Evolutionary conservation across 2,113 vertebrate species (phyloP).

Genomic region (Tenrec ecaudatus): DNA sequence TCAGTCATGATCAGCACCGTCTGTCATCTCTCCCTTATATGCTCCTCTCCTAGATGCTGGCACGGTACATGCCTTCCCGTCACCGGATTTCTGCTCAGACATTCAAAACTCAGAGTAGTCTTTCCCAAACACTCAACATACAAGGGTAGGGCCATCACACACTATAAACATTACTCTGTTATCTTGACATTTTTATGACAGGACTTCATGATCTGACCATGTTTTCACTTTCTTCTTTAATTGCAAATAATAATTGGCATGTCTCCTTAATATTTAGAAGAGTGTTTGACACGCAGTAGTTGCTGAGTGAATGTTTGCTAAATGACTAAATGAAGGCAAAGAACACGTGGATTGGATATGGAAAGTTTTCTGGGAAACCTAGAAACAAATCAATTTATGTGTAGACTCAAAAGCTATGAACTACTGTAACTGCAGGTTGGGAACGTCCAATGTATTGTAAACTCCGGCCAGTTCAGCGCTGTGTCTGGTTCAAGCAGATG

Average conservation of each 20-base stretch:
- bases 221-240: background rate
- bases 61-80: background rate
- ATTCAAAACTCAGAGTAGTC: background rate
- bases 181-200: no score
- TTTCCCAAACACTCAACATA: background rate
- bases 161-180: background rate
- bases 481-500: constrained; percentile 20
- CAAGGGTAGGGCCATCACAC: background rate
- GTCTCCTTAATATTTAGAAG: background rate
- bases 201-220: background rate
- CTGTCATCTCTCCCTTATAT: background rate
- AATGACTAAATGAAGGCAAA: background rate
- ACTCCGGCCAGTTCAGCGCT: background rate
- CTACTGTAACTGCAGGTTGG: background rate
- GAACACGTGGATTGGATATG: background rate
- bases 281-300: background rate
- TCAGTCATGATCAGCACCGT: background rate
- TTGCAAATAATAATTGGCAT: background rate
- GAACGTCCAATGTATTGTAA: background rate
- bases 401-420: background rate
- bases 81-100: background rate
- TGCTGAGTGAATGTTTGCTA: background rate
- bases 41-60: background rate
- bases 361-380: constrained; percentile 30
- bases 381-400: accelerated